These are phyloP conservation scores for Gasteruption jaculator DNA, from an alignment of 2,888 invertebrate genomes.

Conservation along the genomic window DNA sequence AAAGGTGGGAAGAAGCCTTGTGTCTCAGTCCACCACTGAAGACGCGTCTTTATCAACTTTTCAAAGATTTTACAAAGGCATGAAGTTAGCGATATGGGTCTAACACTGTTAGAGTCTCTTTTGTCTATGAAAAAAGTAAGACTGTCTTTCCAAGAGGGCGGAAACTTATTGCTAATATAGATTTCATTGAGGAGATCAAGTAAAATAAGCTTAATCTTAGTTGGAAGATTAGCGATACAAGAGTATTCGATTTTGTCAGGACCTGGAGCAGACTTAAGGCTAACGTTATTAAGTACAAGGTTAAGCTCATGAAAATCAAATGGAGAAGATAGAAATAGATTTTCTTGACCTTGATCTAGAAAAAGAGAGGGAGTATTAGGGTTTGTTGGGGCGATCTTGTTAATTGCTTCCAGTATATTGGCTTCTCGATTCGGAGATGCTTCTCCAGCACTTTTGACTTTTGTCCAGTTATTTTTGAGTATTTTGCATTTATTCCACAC, in stretches of 20 bases:
- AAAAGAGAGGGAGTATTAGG: too few species aligned
- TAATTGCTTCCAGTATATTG: too few species aligned
- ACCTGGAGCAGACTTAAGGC: conserved; percentile 16
- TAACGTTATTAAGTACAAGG: conserved; percentile 9
- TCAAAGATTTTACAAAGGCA: conserved; percentile 21
- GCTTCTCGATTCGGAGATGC: too few species aligned
- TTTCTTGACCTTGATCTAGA: too few species aligned
- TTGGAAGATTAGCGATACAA: conserved; percentile 8
- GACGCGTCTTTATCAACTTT: conserved; percentile 17
- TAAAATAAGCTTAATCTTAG: conserved; percentile 11
- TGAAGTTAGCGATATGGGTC: conserved; percentile 18
- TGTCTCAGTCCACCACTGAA: conserved; percentile 21
- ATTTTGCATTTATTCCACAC: conserved; percentile 10
- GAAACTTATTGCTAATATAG: conserved; percentile 6
- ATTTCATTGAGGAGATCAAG: conserved; percentile 19
- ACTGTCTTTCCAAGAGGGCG: conserved; percentile 2
- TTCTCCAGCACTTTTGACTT: background rate
- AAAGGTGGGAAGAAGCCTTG: conserved; percentile 11
- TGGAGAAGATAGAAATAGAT: too few species aligned
- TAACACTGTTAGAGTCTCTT: conserved; percentile 4
- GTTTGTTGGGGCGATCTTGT: too few species aligned
- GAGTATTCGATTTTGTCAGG: conserved; percentile 16
- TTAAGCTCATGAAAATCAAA: conserved; percentile 14
- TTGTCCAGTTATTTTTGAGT: conserved; percentile 6
- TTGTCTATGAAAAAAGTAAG: conserved; percentile 15